Evolutionary conservation across 2,113 vertebrate species (phyloP), one percentile per base, ranked within the genome.

Genomic region (Silurus glanis): DNA sequence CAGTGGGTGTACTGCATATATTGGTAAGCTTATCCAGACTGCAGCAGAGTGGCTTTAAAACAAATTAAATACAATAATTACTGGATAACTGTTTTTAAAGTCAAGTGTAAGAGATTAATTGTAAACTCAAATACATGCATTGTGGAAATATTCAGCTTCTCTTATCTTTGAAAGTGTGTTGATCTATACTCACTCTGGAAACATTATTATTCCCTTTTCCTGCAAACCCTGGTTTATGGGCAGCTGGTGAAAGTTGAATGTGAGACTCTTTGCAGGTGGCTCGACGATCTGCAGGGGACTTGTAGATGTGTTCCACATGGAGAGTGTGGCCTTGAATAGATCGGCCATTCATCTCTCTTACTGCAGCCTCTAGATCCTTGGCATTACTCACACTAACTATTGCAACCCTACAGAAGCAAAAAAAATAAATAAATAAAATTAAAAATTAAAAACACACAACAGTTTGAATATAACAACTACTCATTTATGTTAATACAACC

Each of bases 391-490:
- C 37, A 16, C 51, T 90, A 86, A 93, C 92, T 78, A 92, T 66
- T 72, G 92, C 93, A 87, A 89, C 88, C 64, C 94, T 94, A 28
- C 23, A 87, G 61, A 81, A 61, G 51, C 45, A 16, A 56, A n/a
- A 10, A 16, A 56, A n/a, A 10, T n/a, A n/a, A n/a, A n/a, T n/a
- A n/a, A n/a, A n/a, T n/a, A n/a, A n/a, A n/a, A n/a, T n/a, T n/a
- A n/a, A n/a, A n/a, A n/a, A n/a, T n/a, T n/a, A n/a, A 16, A 56
- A n/a, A 10, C 4, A 23, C 19, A 47, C 61, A 84, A 1, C 19
- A 49, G 4, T 62, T 51, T 9, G 47, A 83, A 67, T 47, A 59
- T n/a, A 37, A 25, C 19, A 0, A 56, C 25, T 28, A 14, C 49
- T 10, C 6, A 6, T 49, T 28, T 69, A 58, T 47, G 21, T 61